Base-by-base conservation (phyloP, 2,797 vertebrate species). In the Hemibagrus guttatus region DNA sequence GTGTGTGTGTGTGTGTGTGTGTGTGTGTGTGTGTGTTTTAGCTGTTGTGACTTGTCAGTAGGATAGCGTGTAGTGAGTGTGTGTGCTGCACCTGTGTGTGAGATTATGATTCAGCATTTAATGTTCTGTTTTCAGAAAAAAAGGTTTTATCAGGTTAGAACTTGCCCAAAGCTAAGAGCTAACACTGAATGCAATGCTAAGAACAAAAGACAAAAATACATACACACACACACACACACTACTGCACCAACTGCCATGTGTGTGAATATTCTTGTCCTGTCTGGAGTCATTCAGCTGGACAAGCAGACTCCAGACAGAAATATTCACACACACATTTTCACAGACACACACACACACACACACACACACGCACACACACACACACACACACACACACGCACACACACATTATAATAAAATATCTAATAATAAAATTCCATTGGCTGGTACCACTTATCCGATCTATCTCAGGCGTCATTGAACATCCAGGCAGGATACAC, bases 41-140 rank as follows among this genome's bases (percentile, higher is more conserved):
- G n/a, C 61, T n/a, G 64, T 69, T 81, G 76, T 71, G 71, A 87
- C 89, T 74, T 88, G 89, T 88, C 59, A 6, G 68, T 85, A 14
- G 75, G 71, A 78, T 89, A 23, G 87, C 79, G 88, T 90, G 88
- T 42, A 1, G 52, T 46, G 86, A 75, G 78, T 68, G 84, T 81
- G 86, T 81, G 63, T 58, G 76, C 46, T 28, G 46, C 76, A 82
- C 84, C 81, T 88, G 86, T 16, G 23, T 80, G 23, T 12, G 74
- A 79, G 76, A 74, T 89, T 87, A 89, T 90, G 88, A 90, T 90
- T 89, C 89, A 90, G 84, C 8, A 26, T 64, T 86, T 89, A 87
- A 87, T 84, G 86, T 78, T 84, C n/a, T 66, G 66, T 35, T 12
- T 87, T 87, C 64, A 85, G 54, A 87, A 54, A 79, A 64, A 84